A percentile compares a stretch with the other conserved stretches of the same genome.
Evolutionary conservation across 2,797 vertebrate species (phyloP).

Genomic region (Thamnophis elegans): DNA sequence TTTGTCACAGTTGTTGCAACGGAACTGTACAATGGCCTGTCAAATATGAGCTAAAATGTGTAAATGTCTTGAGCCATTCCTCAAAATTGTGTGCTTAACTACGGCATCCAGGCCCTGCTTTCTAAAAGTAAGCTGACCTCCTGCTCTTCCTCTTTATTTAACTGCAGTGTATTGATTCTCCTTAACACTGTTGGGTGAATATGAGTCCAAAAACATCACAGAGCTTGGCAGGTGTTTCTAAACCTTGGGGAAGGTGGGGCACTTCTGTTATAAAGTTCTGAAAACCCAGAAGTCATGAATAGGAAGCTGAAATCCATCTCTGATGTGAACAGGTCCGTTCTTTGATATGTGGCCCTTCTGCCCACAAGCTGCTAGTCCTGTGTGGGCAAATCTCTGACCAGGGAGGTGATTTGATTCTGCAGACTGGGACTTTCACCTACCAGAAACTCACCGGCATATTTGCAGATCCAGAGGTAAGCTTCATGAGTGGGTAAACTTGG

Average conservation of each 20-base stretch:
- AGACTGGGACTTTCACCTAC: slow-evolving; percentile 86
- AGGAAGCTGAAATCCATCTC: slow-evolving; percentile 5
- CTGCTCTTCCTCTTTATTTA: not conserved
- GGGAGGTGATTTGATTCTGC: slow-evolving; percentile 85
- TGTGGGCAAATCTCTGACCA: slow-evolving; percentile 90
- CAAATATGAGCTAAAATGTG: not conserved
- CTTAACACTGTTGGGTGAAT: not conserved
- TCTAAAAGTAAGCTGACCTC: not conserved
- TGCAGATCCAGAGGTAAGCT: slow-evolving; percentile 80
- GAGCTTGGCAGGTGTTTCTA: not conserved
- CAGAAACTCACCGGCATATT: slow-evolving; percentile 84
- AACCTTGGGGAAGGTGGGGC: not conserved
- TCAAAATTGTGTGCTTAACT: not conserved
- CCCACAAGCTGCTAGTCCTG: slow-evolving; percentile 87
- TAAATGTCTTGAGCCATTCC: not conserved
- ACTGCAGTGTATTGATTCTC: not conserved
- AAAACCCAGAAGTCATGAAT: not conserved
- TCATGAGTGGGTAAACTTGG: not conserved
- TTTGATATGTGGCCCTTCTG: slow-evolving; percentile 82
- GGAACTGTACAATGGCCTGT: not conserved
- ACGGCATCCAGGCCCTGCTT: not conserved
- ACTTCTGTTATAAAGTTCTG: not conserved
- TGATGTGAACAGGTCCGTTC: slow-evolving; percentile 75
- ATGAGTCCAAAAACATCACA: not conserved
- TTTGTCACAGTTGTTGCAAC: not conserved